These are phyloP conservation scores for Nematostella vectensis DNA, from an alignment of 92 coral and sea anemone genomes.

Conservation along the genomic window DNA sequence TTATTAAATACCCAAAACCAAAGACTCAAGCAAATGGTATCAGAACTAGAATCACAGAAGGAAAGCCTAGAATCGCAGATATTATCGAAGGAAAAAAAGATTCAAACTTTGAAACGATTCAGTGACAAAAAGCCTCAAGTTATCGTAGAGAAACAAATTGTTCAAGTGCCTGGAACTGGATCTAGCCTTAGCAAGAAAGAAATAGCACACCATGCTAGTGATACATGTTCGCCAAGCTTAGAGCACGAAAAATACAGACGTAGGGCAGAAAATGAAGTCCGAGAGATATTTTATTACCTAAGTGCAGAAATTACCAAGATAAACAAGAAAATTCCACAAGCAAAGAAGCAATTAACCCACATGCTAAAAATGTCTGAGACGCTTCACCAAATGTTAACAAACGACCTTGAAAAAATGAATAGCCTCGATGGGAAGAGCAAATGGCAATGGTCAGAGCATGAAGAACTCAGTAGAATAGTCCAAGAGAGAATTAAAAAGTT, in stretches of 20 bases:
- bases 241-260: slow-evolving; percentile 46
- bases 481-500: slow-evolving; percentile 62
- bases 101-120: slow-evolving; percentile 12
- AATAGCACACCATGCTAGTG: neutral
- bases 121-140: neutral
- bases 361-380: slow-evolving; percentile 60
- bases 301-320: slow-evolving; percentile 80
- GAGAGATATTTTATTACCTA: slow-evolving; percentile 81
- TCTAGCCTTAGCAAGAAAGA: neutral
- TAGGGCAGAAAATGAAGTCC: slow-evolving; percentile 65
- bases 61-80: slow-evolving; percentile 35
- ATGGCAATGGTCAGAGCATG: slow-evolving; percentile 62
- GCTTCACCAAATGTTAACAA: slow-evolving; percentile 64
- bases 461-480: slow-evolving; percentile 55
- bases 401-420: slow-evolving; percentile 56
- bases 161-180: neutral
- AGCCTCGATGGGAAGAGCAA: slow-evolving; percentile 34
- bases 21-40: slow-evolving; percentile 40
- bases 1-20: slow-evolving; percentile 45
- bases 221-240: slow-evolving; percentile 20
- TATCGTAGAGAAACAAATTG: slow-evolving; percentile 5
- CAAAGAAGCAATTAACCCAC: slow-evolving; percentile 28
- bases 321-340: slow-evolving; percentile 20
- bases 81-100: slow-evolving; percentile 28
- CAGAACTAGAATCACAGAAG: slow-evolving; percentile 43